Percentiles rank a stretch among this genome's conserved stretches.
Conservation (phyloP, 2,113 vertebrate genomes). For the Falcunculus frontatus region DNA sequence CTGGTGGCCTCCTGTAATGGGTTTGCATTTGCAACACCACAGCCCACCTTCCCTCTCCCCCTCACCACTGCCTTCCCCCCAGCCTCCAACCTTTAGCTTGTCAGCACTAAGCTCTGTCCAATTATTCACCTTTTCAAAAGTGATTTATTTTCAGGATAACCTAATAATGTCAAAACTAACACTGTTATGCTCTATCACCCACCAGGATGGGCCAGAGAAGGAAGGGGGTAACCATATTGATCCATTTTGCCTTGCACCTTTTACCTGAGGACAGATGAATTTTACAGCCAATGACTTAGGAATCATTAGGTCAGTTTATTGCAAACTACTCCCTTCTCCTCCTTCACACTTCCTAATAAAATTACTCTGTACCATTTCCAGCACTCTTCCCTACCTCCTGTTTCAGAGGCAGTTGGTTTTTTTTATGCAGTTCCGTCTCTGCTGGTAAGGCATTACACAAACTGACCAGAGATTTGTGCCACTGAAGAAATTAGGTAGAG, state of each 20-base stretch:
- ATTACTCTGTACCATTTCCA: not conserved
- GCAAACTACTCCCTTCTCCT: conserved; percentile 53
- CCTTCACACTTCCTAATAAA: conserved; percentile 53
- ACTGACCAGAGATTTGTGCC: not conserved
- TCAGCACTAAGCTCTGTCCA: conserved; percentile 62
- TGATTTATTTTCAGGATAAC: conserved; percentile 68
- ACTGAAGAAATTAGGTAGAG: not conserved
- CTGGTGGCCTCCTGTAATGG: not conserved
- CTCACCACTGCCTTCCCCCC: not conserved
- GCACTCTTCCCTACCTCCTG: not conserved
- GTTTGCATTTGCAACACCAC: not conserved
- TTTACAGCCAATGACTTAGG: not conserved
- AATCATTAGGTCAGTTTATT: conserved; percentile 57
- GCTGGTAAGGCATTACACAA: not conserved
- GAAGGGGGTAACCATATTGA: not conserved
- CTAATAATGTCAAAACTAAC: conserved; percentile 66
- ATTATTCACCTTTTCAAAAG: conserved; percentile 65
- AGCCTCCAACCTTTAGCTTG: conserved; percentile 14
- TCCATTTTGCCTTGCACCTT: conserved; percentile 41
- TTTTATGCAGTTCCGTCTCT: not conserved
- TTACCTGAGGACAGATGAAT: conserved; percentile 61
- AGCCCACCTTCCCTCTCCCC: not conserved
- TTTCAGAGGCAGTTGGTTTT: conserved; percentile 8
- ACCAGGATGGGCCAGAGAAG: not conserved
- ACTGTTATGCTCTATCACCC: conserved; percentile 52